Evolutionary conservation across 2,113 vertebrate genomes (phyloP).

Genomic region (Zosterops hypoxanthus): DNA sequence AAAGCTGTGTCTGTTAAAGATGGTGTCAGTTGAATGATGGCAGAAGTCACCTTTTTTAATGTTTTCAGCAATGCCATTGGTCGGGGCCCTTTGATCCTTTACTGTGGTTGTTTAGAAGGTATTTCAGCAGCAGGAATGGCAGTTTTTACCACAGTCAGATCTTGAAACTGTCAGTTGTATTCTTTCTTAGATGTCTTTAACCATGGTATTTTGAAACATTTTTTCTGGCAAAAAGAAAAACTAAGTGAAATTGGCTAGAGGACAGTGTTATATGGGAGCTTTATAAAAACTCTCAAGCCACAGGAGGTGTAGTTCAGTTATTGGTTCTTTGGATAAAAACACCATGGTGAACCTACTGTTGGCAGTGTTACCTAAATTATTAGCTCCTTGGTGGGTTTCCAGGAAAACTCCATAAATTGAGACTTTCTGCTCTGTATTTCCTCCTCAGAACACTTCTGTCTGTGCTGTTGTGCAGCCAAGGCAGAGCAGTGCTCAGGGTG

Average conservation of each 20-base stretch:
- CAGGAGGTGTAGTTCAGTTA: background rate
- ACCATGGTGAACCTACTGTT: background rate
- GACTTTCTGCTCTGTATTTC: background rate
- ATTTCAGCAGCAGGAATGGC: slow-evolving; percentile 4
- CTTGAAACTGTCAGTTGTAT: slow-evolving; percentile 13
- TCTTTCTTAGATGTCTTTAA: background rate
- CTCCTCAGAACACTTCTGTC: background rate
- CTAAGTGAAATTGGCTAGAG: background rate
- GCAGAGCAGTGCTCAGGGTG: background rate
- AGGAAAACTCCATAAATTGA: background rate
- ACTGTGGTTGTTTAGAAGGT: slow-evolving; percentile 15
- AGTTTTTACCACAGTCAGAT: background rate
- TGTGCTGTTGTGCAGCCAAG: background rate
- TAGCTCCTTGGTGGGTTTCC: background rate
- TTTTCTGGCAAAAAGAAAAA: background rate
- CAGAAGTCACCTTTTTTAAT: slow-evolving; percentile 17
- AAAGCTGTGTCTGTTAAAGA: background rate
- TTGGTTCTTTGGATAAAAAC: background rate
- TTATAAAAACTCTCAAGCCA: background rate
- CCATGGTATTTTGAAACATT: background rate
- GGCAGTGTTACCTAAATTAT: background rate
- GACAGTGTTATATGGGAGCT: background rate
- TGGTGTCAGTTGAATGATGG: background rate
- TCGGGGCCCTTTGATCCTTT: background rate
- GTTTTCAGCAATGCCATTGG: slow-evolving; percentile 7